Base-by-base conservation (phyloP, 2,797 vertebrate genomes). In the Mus minutoides region DNA sequence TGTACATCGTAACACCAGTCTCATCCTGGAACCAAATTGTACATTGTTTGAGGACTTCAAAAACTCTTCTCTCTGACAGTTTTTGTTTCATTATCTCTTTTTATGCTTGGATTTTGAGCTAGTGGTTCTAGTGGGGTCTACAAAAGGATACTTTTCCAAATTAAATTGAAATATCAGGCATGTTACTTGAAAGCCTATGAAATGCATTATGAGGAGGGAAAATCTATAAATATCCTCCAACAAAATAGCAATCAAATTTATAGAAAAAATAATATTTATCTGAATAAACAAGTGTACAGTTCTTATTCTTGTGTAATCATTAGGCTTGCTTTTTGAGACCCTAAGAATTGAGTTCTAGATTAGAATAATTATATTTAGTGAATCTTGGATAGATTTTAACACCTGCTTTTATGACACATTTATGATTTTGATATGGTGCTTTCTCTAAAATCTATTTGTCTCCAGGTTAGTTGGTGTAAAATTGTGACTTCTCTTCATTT, bases 11-110 rank as follows among this genome's bases (percentile, higher is more conserved):
- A 40, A 88, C 78, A 64, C 2, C 26, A 83, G 82, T 26, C 11
- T 92, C 92, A 40, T 87, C n/a, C 13, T 90, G 79, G n/a, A 71
- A 40, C 2, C 0, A 54, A 26, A 73, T 37, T 73, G 31, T 13
- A 71, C 85, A 40, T 16, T 89, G 21, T 31, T 21, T 88, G 31
- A 31, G 0, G 1, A 43, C 34, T 93, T 97, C 97, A 49, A 93
- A 96, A 69, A 60, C 37, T 60, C 4, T 84, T 76, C 76, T 82
- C 17, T 90, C 52, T 93, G 24, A 37, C 62, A n/a, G 7, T 26
- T 93, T 83, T 87, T 88, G 21, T 58, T 56, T 92, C 2, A 90
- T 78, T 89, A 52, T 69, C 8, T 0, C 73, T 75, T 78, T 56
- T 64, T 37, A n/a, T 73, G 64, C 90, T 89, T 93, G 0, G 24